These are phyloP conservation scores for Proterorhinus semilunaris DNA, from an alignment of 2,113 vertebrate genomes.

Conservation along the genomic window DNA sequence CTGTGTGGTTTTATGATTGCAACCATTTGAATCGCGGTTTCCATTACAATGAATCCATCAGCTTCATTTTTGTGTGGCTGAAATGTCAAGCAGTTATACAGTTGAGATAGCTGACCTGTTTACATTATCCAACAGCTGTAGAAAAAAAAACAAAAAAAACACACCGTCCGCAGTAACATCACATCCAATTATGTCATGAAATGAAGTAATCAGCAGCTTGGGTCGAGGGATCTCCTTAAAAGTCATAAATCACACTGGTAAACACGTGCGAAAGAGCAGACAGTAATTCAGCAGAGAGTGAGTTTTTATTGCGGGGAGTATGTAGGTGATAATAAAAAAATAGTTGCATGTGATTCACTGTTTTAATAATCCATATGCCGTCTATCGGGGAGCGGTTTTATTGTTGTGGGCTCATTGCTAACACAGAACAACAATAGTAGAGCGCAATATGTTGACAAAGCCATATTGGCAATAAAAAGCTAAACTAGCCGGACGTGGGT, in stretches of 20 bases:
- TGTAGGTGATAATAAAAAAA: neutral
- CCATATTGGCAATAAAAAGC: too few species aligned
- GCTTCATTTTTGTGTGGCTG: too few species aligned
- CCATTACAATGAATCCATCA: too few species aligned
- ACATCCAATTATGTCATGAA: too few species aligned
- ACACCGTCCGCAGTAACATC: neutral
- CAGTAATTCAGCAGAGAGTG: too few species aligned
- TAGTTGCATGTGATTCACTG: neutral
- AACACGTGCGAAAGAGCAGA: neutral
- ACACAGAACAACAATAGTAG: neutral
- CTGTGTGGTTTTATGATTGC: too few species aligned
- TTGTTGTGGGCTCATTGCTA: neutral
- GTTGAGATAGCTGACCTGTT: neutral
- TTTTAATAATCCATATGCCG: neutral
- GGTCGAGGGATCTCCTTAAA: neutral
- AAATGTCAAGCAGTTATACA: neutral
- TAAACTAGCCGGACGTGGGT: too few species aligned
- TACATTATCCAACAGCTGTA: neutral
- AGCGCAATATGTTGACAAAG: too few species aligned
- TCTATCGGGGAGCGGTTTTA: neutral
- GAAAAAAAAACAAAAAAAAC: too few species aligned
- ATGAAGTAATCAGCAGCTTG: conserved; percentile 1
- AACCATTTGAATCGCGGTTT: too few species aligned
- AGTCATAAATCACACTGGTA: neutral
- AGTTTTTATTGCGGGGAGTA: neutral